A percentile compares a stretch with the other conserved stretches of the same genome.
Evolutionary conservation across 2,797 vertebrate genomes (phyloP).

Genomic region (Anas flavirostris): DNA sequence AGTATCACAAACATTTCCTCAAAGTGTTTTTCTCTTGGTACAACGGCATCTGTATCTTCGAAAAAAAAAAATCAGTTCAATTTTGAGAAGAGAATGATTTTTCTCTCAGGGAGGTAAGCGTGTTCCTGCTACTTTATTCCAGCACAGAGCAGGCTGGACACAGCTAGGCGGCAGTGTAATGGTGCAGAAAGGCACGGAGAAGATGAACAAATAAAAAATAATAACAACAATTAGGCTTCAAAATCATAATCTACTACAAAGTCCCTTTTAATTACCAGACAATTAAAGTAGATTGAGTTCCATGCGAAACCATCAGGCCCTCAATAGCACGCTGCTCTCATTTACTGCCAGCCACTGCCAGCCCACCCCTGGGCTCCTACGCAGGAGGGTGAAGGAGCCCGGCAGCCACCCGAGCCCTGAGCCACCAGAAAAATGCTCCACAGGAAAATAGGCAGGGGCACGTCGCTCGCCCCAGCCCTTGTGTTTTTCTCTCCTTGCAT

Average conservation of each 20-base stretch:
- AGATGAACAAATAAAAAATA: not conserved
- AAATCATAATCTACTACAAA: not conserved
- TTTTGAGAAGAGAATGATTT: not conserved
- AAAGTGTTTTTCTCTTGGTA: not conserved
- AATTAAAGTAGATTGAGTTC: not conserved
- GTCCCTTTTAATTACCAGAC: not conserved
- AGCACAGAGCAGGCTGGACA: not conserved
- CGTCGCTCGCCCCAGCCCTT: fast-evolving
- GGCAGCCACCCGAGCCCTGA: not conserved
- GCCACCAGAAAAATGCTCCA: not conserved
- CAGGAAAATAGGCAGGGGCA: not conserved
- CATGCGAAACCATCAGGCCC: not conserved
- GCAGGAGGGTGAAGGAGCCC: not conserved
- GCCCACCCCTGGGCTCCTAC: not conserved
- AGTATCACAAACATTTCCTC: not conserved
- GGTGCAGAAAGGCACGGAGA: not conserved
- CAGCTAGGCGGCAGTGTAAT: not conserved
- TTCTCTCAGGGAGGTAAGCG: not conserved
- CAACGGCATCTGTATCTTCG: not conserved
- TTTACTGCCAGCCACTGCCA: not conserved
- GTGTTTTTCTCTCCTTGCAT: not conserved
- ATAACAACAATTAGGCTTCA: not conserved
- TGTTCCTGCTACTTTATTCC: not conserved
- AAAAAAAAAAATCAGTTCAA: not conserved
- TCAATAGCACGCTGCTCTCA: not conserved